Conservation (phyloP, 2,888 invertebrate genomes). For the Aspidapion aeneum region DNA sequence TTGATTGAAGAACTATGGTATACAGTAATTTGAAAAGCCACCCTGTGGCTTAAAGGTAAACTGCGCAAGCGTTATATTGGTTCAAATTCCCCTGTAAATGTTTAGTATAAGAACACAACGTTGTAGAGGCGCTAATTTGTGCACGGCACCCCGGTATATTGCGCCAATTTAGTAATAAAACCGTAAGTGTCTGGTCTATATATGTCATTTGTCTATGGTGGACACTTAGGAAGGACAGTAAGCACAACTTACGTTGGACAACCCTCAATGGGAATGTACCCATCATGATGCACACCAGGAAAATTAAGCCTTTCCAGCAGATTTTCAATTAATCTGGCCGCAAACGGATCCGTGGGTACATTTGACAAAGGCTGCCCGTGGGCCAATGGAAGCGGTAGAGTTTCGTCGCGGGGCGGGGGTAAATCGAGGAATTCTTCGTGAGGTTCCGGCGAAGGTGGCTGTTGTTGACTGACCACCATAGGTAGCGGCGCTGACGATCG, state of each 20-base stretch:
- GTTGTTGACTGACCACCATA: background rate
- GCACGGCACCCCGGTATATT: too few species aligned
- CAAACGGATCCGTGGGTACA: slow-evolving; percentile 75
- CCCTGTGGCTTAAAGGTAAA: too few species aligned
- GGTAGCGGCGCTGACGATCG: slow-evolving; percentile 8
- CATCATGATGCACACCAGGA: slow-evolving; percentile 52
- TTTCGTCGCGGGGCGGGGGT: background rate
- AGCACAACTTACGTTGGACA: slow-evolving; percentile 56
- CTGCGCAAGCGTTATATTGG: too few species aligned
- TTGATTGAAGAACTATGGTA: too few species aligned
- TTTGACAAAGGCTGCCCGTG: slow-evolving; percentile 29
- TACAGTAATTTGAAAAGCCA: too few species aligned
- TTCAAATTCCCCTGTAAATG: too few species aligned
- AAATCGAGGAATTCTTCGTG: background rate
- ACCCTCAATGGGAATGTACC: slow-evolving; percentile 51
- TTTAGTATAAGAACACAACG: too few species aligned
- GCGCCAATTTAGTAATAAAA: too few species aligned
- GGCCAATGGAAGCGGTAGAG: background rate
- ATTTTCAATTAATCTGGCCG: slow-evolving; percentile 61
- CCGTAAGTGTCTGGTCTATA: too few species aligned
- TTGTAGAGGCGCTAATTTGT: too few species aligned
- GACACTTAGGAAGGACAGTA: too few species aligned
- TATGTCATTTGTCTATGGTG: too few species aligned
- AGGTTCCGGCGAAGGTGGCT: background rate
- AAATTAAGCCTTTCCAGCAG: slow-evolving; percentile 71